phyloP scores from a whole-genome alignment of 2,113 vertebrate genomes.

The Microtus ochrogaster region DNA sequence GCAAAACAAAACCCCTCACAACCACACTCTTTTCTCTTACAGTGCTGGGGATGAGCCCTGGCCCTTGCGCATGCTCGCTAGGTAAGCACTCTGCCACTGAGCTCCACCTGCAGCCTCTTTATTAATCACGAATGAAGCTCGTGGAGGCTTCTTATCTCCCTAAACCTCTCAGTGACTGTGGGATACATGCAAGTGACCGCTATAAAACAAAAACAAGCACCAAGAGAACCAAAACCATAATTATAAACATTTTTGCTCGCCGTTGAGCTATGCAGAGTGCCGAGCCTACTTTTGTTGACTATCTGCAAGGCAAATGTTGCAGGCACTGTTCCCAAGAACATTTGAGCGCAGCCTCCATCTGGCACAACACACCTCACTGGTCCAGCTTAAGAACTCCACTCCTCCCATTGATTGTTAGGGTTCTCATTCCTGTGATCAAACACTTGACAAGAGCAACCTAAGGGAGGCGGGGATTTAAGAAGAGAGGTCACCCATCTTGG shows the following conservation, averaged over 20 bases:
- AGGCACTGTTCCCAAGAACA: background rate
- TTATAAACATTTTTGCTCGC: background rate
- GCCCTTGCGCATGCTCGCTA: background rate
- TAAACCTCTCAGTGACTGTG: background rate
- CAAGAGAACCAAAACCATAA: background rate
- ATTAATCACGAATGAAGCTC: background rate
- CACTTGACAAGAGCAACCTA: background rate
- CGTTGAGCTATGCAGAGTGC: background rate
- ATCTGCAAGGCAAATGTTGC: background rate
- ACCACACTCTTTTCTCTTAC: background rate
- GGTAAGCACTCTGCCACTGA: no score
- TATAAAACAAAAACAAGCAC: background rate
- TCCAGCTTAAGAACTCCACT: no score
- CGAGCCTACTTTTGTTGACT: background rate
- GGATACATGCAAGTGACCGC: background rate
- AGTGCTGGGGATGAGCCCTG: background rate
- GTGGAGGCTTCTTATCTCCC: background rate
- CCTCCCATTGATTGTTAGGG: background rate
- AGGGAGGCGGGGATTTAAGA: background rate
- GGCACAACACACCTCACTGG: background rate
- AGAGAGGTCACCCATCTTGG: background rate
- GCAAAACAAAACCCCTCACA: background rate
- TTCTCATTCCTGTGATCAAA: background rate
- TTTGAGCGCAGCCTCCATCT: accelerated
- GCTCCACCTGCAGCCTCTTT: background rate